Percentiles rank a stretch among this genome's conserved stretches.
Evolutionary conservation across 2,797 vertebrate species (phyloP).

Genomic region (Cheirogaleus major): DNA sequence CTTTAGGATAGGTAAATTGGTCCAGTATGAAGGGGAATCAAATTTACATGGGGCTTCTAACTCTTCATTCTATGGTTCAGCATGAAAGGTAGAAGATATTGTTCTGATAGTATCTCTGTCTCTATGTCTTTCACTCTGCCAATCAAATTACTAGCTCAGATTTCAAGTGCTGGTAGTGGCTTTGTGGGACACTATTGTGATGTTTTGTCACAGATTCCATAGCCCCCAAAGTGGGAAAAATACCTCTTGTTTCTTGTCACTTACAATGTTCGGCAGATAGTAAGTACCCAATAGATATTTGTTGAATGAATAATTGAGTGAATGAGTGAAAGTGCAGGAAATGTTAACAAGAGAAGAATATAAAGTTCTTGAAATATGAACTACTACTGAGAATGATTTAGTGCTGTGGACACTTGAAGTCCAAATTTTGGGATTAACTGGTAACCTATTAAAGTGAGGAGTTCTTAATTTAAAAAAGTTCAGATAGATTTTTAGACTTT

Average conservation of each 20-base stretch:
- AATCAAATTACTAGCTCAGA: background rate
- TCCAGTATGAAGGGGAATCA: background rate
- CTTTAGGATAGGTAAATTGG: background rate
- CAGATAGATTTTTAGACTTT: slow-evolving; percentile 13
- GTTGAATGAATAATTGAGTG: background rate
- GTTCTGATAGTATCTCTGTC: background rate
- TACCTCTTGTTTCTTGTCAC: background rate
- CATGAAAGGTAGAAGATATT: background rate
- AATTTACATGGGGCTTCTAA: background rate
- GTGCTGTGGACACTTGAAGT: background rate
- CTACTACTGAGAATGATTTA: background rate
- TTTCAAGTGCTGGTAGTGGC: background rate
- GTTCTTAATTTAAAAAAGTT: slow-evolving; percentile 8
- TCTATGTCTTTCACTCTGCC: background rate
- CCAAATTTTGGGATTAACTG: slow-evolving; percentile 34
- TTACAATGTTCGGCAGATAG: background rate
- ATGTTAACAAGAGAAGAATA: background rate
- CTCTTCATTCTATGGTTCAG: background rate
- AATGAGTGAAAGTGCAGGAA: slow-evolving; percentile 29
- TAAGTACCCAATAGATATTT: slow-evolving; percentile 11
- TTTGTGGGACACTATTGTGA: background rate
- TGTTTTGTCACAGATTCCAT: slow-evolving; percentile 14
- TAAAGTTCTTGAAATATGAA: slow-evolving; percentile 4
- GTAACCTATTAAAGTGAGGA: slow-evolving; percentile 20
- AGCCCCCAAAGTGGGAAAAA: background rate